Base-by-base conservation (phyloP, 1,140 invertebrate species). In the Macrobrachium nipponense region DNA sequence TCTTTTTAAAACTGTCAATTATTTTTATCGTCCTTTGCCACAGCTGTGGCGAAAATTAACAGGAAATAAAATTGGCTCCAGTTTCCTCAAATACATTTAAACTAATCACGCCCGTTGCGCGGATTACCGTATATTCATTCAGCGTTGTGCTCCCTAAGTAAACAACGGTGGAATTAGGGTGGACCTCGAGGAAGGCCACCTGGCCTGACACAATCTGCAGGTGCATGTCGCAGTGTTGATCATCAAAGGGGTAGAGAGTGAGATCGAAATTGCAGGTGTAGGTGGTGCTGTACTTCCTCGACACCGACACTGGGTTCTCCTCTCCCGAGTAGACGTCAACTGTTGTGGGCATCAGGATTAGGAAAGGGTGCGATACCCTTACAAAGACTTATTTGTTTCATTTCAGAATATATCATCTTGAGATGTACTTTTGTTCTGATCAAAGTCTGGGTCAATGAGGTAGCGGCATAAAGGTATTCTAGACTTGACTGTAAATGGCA, bases 191-290 rank as follows among this genome's bases (percentile, higher is more conserved):
- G 66, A 72, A 82, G 17, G 70, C 60, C 43, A 58, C 72, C 17
- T 66, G 72, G 66, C 66, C 64, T 20, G 80, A 82, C 8, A 82
- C 51, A 5, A 88, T 79, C 44, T 73, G 79, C 20, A 88, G 79
- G 10, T 88, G 79, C 77, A 88, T 77, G 27, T 86, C 87, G 44
- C 87, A 88, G 58, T 68, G 20, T 43, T 88, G 87, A 5, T 82
- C 62, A 44, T 88, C 87, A 43, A 88, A 88, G 3, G 87, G 87
- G 64, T 88, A 88, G 43, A 88, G 76, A 14, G 82, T 61, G 11
- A 88, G 66, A 60, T 88, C 66, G 64, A 88, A 88, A 62, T 86
- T 58, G 61, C 87, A 88, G 6, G 72, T 62, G 66, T 79, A 88
- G 43, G 43, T 78, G 18, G 83, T 86, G 27, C 64, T 83, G 64